Conservation (phyloP, 2,797 vertebrate species). For the Anas bahamensis region DNA sequence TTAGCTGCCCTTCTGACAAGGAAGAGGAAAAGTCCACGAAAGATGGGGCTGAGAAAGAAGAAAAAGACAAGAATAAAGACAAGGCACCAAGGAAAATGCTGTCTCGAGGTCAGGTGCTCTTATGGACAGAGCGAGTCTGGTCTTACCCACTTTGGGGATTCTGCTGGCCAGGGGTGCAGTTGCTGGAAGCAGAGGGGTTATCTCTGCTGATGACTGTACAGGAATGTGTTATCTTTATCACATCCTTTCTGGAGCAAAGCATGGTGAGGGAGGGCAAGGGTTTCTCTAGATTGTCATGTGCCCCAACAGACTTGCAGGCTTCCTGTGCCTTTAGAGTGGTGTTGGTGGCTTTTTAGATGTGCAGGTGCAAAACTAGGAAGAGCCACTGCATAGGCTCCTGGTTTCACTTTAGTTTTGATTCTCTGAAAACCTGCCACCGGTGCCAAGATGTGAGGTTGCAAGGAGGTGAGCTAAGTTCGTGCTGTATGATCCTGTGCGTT, state of each 20-base stretch:
- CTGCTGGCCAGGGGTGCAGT: background rate
- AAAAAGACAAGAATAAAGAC: conserved; percentile 94
- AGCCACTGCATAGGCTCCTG: no score
- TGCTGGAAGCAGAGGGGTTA: background rate
- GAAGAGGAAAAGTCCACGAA: conserved; percentile 95
- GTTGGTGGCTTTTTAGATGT: background rate
- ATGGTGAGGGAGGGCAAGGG: background rate
- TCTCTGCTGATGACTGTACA: background rate
- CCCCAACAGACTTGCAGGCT: background rate
- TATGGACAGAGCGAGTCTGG: background rate
- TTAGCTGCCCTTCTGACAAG: conserved; percentile 98
- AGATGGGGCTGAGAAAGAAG: conserved; percentile 95
- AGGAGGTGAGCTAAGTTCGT: background rate
- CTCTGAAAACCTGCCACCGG: background rate
- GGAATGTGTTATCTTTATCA: fast-evolving
- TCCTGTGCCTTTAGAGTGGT: background rate
- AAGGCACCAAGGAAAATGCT: conserved; percentile 95
- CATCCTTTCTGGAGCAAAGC: background rate
- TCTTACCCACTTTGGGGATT: background rate
- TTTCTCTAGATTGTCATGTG: background rate
- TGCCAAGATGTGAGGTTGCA: background rate
- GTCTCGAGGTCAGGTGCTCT: conserved; percentile 87
- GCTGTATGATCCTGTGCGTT: fast-evolving
- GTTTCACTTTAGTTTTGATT: background rate
- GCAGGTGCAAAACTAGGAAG: background rate